Evolutionary conservation across 92 coral and sea anemone genomes (phyloP).

Genomic region (Umimayanthus kanabou): DNA sequence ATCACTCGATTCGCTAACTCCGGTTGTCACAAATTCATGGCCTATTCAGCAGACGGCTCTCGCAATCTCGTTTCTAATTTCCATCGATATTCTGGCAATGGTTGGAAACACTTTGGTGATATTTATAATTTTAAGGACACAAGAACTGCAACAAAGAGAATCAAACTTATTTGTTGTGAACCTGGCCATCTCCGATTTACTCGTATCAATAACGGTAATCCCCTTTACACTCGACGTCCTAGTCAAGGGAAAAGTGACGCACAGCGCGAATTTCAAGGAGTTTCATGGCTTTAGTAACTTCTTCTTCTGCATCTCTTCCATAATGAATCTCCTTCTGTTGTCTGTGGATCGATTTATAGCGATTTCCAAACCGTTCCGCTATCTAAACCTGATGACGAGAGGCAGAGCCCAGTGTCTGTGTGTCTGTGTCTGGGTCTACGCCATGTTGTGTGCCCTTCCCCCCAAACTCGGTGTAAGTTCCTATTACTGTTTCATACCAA

Average conservation of each 20-base stretch:
- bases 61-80: background rate
- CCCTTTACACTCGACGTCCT: constrained; percentile 53
- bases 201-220: constrained; percentile 52
- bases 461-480: constrained; percentile 70
- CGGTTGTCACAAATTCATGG: constrained; percentile 4
- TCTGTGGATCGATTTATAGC: constrained; percentile 72
- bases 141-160: constrained; percentile 49
- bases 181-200: constrained; percentile 55
- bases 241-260: background rate
- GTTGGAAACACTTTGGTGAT: constrained; percentile 51
- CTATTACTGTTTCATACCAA: constrained; percentile 61
- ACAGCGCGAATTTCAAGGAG: constrained; percentile 23
- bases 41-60: background rate
- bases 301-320: constrained; percentile 62
- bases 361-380: constrained; percentile 55
- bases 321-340: constrained; percentile 57
- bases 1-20: background rate
- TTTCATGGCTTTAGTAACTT: constrained; percentile 61
- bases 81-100: background rate
- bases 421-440: constrained; percentile 50
- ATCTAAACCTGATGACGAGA: constrained; percentile 41
- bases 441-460: constrained; percentile 53
- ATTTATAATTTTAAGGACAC: constrained; percentile 40
- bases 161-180: constrained; percentile 53
- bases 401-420: constrained; percentile 40